phyloP scores from a whole-genome alignment of 2,113 vertebrate species.

The Brachyhypopomus occidentalis region DNA sequence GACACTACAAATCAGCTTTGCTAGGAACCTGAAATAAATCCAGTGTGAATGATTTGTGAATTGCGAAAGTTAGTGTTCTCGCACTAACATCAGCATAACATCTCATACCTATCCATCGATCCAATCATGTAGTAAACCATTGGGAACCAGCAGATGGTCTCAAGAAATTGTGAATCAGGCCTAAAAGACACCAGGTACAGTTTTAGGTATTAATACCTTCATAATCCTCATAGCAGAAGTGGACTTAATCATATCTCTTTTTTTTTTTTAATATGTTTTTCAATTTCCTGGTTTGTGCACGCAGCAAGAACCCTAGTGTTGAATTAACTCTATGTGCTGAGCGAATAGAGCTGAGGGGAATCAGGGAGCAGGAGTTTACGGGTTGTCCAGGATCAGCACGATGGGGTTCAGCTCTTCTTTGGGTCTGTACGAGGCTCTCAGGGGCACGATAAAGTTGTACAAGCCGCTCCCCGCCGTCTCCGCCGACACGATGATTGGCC shows the following conservation, averaged over 20 bases:
- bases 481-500: conserved; percentile 79
- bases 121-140: conserved; percentile 83
- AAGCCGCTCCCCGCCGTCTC: conserved; percentile 79
- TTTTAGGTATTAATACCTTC: conserved; percentile 32
- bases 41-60: no score
- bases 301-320: no score
- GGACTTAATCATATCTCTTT: no score
- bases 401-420: conserved; percentile 81
- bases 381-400: conserved; percentile 77
- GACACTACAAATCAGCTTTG: no score
- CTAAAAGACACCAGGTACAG: conserved; percentile 55
- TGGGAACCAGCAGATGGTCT: conserved; percentile 82
- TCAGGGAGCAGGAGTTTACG: conserved; percentile 62
- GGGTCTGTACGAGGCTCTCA: conserved; percentile 78
- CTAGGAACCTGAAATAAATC: no score
- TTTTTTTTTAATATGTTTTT: no score
- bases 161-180: conserved; percentile 79
- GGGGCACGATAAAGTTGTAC: conserved; percentile 84
- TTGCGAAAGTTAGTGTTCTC: no score
- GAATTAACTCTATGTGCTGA: no score
- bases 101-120: conserved; percentile 80
- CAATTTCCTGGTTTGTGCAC: no score
- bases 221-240: no score
- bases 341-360: conserved; percentile 20
- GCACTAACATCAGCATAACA: no score